Conservation (phyloP, 2,888 invertebrate species). For the Ceraclea dissimilis region DNA sequence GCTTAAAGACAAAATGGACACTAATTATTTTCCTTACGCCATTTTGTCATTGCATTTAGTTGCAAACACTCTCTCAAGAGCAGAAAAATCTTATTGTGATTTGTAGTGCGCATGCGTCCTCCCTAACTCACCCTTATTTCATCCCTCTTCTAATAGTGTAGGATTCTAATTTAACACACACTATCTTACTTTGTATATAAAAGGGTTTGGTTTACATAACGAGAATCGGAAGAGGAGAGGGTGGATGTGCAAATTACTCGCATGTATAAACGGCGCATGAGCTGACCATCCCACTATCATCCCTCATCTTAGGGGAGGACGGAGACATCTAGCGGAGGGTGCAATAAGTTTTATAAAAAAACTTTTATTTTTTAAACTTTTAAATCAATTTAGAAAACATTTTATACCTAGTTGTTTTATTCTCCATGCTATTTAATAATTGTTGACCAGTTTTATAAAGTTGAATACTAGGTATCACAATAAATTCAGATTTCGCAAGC, state of each 20-base stretch:
- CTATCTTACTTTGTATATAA: slow-evolving; percentile 22
- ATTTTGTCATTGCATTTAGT: slow-evolving; percentile 25
- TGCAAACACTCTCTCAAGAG: slow-evolving; percentile 9
- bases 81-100: not conserved
- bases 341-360: slow-evolving; percentile 10
- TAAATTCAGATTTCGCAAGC: no score
- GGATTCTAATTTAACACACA: slow-evolving; percentile 25
- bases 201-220: slow-evolving; percentile 26
- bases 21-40: slow-evolving; percentile 19
- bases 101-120: slow-evolving; percentile 10
- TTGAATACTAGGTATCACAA: no score
- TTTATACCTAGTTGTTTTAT: no score
- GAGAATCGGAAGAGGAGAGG: slow-evolving; percentile 17
- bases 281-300: slow-evolving; percentile 9
- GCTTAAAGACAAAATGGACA: no score
- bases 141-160: slow-evolving; percentile 8
- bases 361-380: not conserved
- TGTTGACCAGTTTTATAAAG: no score
- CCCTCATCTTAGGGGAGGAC: slow-evolving; percentile 1
- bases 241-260: slow-evolving; percentile 17
- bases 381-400: not conserved
- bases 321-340: slow-evolving; percentile 13
- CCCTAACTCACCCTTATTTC: slow-evolving; percentile 11
- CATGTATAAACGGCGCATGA: slow-evolving; percentile 15
- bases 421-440: no score